Percentiles rank a stretch among this genome's conserved stretches.
Conservation (phyloP, 1,140 invertebrate species). For the Bicyclus anynana region DNA sequence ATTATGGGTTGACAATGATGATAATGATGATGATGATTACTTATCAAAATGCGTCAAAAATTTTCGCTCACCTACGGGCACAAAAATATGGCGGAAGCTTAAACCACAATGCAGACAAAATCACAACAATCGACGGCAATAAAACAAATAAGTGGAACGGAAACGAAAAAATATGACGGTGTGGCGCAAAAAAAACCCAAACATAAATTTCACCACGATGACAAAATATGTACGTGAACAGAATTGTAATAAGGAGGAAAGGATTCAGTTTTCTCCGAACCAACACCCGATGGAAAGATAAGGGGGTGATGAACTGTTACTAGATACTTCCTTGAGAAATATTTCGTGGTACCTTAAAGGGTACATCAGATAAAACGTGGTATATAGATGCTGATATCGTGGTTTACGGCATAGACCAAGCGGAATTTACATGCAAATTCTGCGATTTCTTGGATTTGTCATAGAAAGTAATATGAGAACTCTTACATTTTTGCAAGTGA, state of each 20-base stretch:
- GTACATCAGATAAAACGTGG: slow-evolving; percentile 6
- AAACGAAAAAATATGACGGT: slow-evolving; percentile 10
- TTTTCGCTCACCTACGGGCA: background rate
- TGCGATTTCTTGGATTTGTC: background rate
- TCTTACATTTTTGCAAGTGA: too few species aligned
- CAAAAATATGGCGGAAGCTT: background rate
- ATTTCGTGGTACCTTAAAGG: slow-evolving; percentile 13
- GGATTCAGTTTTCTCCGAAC: slow-evolving; percentile 17
- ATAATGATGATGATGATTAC: too few species aligned
- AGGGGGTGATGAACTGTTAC: slow-evolving; percentile 16
- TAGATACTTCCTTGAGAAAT: slow-evolving; percentile 10
- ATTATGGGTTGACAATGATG: too few species aligned
- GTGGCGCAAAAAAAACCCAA: slow-evolving; percentile 11
- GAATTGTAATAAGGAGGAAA: slow-evolving; percentile 14
- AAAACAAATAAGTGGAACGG: slow-evolving; percentile 13
- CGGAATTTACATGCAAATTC: background rate
- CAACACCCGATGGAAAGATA: slow-evolving; percentile 24
- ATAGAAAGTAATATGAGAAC: background rate
- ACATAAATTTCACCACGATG: slow-evolving; percentile 17
- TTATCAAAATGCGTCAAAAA: too few species aligned
- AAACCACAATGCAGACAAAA: background rate
- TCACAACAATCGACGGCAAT: background rate
- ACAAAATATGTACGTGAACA: slow-evolving; percentile 14
- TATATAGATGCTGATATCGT: slow-evolving; percentile 5
- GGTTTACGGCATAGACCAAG: background rate